Percentiles rank a stretch among this genome's conserved stretches.
These are phyloP conservation scores for Drusus annulatus DNA, from an alignment of 1,140 invertebrate species.

Conservation along the genomic window DNA sequence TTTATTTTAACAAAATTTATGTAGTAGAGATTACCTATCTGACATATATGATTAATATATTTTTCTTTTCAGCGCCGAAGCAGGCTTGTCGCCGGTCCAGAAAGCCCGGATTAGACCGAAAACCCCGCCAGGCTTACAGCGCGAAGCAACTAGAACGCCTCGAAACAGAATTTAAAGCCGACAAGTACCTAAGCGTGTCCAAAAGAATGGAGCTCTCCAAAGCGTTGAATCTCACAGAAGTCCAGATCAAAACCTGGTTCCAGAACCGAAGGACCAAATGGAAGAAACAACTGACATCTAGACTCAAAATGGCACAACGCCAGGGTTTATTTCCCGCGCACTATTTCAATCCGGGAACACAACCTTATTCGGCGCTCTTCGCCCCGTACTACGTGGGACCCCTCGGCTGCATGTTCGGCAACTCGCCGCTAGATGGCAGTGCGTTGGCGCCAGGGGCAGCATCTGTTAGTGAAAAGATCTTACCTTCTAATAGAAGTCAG, in stretches of 20 bases:
- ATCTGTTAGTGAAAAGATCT: constrained; percentile 40
- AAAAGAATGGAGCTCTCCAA: constrained; percentile 95
- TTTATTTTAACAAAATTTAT: too few species aligned
- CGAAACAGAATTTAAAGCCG: constrained; percentile 94
- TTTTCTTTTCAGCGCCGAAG: constrained; percentile 78
- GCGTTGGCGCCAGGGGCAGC: background rate
- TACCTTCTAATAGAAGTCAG: constrained; percentile 45
- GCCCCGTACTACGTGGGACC: constrained; percentile 68
- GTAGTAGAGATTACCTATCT: too few species aligned
- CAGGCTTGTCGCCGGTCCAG: constrained; percentile 83
- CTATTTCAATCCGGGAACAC: constrained; percentile 76
- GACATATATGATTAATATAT: too few species aligned
- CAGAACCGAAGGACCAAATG: constrained; percentile 96
- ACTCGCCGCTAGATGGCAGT: constrained; percentile 49
- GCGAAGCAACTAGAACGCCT: constrained; percentile 92
- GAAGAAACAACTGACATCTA: constrained; percentile 94
- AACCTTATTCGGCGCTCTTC: constrained; percentile 74
- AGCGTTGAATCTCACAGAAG: constrained; percentile 90
- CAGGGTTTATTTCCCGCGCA: constrained; percentile 83
- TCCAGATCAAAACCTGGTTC: constrained; percentile 98
- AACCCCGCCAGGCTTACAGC: constrained; percentile 96
- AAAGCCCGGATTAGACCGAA: constrained; percentile 90
- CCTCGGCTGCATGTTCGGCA: constrained; percentile 70
- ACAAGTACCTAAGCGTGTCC: constrained; percentile 96
- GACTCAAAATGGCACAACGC: constrained; percentile 89